Conservation (phyloP, 2,113 vertebrate species). For the Aleadryas rufinucha region DNA sequence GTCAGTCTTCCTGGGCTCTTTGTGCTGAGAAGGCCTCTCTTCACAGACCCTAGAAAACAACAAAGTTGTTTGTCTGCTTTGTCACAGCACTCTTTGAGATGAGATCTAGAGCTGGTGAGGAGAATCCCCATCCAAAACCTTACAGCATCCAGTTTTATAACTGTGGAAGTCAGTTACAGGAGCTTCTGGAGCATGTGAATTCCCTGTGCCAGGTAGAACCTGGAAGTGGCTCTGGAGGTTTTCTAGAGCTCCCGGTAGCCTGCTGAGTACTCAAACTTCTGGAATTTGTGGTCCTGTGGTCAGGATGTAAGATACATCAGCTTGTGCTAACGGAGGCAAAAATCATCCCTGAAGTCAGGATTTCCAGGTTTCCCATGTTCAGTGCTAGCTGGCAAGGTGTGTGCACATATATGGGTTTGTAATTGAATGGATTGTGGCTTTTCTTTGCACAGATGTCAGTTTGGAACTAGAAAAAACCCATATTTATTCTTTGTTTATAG, state of each 20-base stretch:
- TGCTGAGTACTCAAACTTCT: not conserved
- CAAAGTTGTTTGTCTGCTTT: no score
- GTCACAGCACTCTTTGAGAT: not conserved
- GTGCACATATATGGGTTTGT: fast-evolving
- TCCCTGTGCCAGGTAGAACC: not conserved
- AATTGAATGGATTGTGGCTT: not conserved
- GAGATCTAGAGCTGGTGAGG: not conserved
- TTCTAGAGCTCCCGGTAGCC: not conserved
- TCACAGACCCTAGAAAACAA: not conserved
- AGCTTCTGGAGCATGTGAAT: not conserved
- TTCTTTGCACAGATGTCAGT: not conserved
- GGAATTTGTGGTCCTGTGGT: not conserved
- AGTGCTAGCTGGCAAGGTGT: not conserved
- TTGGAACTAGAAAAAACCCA: not conserved
- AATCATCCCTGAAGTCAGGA: not conserved
- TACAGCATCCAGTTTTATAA: not conserved
- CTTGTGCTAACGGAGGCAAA: not conserved
- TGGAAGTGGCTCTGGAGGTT: not conserved
- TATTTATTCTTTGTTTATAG: not conserved
- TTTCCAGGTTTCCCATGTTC: not conserved
- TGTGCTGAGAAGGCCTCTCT: not conserved
- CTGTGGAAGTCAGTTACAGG: not conserved
- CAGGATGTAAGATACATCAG: not conserved
- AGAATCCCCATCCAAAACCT: not conserved
- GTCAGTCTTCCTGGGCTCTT: not conserved